Base-by-base conservation (phyloP, 37 sponge, comb jelly and placozoan genomes). In the Dysidea cf. avara region DNA sequence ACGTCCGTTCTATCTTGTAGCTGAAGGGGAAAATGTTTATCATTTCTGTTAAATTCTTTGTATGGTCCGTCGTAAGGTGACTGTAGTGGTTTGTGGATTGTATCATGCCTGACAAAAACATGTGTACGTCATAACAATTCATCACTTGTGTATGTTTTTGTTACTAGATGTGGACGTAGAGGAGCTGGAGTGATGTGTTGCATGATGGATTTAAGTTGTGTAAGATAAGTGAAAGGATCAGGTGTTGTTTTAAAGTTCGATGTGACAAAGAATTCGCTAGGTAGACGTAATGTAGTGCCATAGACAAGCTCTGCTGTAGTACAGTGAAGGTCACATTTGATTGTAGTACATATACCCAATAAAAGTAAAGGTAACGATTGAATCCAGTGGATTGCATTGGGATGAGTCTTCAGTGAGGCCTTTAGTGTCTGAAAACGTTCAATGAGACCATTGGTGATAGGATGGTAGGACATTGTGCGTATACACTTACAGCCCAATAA, bases 291-390 rank as follows among this genome's bases (percentile, higher is more conserved):
- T 9, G 72, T 71, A 26, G 72, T 71, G 2, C 72, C 72, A 71
- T 71, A 71, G 0, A 55, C 72, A 2, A 76, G 67, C 51, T 76
- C 77, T 39, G 77, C 77, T 25, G 77, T 7, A 12, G 55, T 76
- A 55, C 77, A 76, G 21, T 64, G 56, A 25, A 76, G 9, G 32
- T 76, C 77, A 16, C 32, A 53, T 34, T 64, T 63, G 5, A 64
- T 3, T 17, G 77, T 34, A 4, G 77, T 51, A 31, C 77, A 53
- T 4, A 76, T 52, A 25, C 75, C 63, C 12, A 74, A 61, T 0
- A 59, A 49, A 2, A 61, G 61, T 36, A 74, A n/a, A 3, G 75
- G 75, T 11, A 74, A 61, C 7, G 52, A 0, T 1, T 59, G 26
- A 11, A 6, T 49, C 75, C 75, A 74, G 49, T 74, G 21, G 51